Evolutionary conservation across 2,113 vertebrate species (phyloP).

Genomic region (Lampris incognitus): DNA sequence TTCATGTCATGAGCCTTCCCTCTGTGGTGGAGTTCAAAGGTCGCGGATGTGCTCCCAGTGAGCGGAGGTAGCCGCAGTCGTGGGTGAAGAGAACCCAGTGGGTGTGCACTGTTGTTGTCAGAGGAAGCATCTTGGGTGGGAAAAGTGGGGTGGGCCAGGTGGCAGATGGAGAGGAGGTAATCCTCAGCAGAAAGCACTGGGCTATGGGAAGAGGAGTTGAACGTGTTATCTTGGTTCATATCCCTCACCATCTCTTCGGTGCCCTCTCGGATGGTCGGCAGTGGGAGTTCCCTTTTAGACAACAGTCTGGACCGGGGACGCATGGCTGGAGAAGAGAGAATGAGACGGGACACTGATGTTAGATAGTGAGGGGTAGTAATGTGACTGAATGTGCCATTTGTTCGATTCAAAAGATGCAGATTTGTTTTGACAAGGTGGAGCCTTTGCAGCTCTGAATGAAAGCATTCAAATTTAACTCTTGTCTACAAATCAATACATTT

Average conservation of each 20-base stretch:
- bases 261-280: conserved; percentile 86
- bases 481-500: neutral
- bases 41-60: conserved; percentile 14
- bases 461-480: too few relatives aligned
- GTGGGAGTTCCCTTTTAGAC: conserved; percentile 76
- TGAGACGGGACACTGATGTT: neutral
- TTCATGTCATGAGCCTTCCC: conserved; percentile 5
- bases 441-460: too few relatives aligned
- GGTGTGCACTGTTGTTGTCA: conserved; percentile 31
- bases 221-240: conserved; percentile 54
- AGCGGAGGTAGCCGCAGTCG: conserved; percentile 32
- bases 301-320: conserved; percentile 80
- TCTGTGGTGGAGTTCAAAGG: neutral
- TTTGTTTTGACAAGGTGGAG: too few relatives aligned
- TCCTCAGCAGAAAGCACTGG: conserved; percentile 76
- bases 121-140: conserved; percentile 58
- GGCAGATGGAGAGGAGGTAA: conserved; percentile 90
- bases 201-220: conserved; percentile 45
- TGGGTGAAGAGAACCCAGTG: conserved; percentile 41
- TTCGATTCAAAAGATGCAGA: too few relatives aligned
- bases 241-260: conserved; percentile 80
- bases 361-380: too few relatives aligned
- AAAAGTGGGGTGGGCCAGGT: conserved; percentile 87
- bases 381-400: too few relatives aligned
- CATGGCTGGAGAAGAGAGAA: conserved; percentile 79